Evolutionary conservation across 2,888 invertebrate species (phyloP).

Genomic region (Muschampia plurimacula): DNA sequence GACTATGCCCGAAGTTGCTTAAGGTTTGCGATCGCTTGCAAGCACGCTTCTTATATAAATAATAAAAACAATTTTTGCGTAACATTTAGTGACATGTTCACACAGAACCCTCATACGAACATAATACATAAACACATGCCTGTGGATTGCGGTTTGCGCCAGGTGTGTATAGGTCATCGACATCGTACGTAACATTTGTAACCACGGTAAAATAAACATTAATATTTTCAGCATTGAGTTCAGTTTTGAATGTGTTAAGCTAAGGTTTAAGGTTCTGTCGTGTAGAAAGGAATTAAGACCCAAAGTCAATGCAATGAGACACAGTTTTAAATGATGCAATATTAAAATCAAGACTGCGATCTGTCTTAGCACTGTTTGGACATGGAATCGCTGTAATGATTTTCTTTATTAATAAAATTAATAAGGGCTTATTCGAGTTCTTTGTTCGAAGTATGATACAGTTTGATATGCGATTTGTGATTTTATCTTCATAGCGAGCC

Average conservation of each 20-base stretch:
- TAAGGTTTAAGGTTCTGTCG: background rate
- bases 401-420: constrained; percentile 37
- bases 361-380: constrained; percentile 37
- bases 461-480: background rate
- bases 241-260: background rate
- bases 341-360: constrained; percentile 19
- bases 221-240: background rate
- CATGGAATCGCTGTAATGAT: constrained; percentile 33
- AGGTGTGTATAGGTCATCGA: constrained; percentile 57
- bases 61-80: constrained; percentile 12
- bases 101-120: constrained; percentile 33
- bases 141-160: constrained; percentile 55
- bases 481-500: background rate
- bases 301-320: background rate
- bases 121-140: constrained; percentile 41
- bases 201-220: constrained; percentile 38
- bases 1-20: too few relatives aligned
- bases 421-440: constrained; percentile 20
- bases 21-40: too few relatives aligned
- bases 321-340: background rate
- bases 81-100: constrained; percentile 26
- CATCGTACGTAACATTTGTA: constrained; percentile 49
- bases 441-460: constrained; percentile 25
- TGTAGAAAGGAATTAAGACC: constrained; percentile 8
- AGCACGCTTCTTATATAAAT: background rate